phyloP scores from a whole-genome alignment of 2,888 invertebrate genomes.

The Tuberolachnus salignus region DNA sequence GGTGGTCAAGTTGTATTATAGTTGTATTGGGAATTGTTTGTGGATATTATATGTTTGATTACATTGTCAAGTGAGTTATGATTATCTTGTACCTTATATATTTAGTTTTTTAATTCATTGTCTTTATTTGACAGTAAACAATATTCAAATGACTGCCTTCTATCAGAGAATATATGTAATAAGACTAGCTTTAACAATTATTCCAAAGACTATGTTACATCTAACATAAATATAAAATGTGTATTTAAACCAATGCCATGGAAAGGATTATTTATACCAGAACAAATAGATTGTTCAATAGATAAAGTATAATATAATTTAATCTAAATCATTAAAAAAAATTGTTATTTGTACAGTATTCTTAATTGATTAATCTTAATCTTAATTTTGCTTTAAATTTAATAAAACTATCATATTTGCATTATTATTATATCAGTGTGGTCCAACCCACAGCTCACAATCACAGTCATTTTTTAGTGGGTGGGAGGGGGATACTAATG shows the following conservation, averaged over 20 bases:
- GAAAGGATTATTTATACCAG: constrained; percentile 72
- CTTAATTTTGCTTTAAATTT: not conserved
- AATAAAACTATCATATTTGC: not conserved
- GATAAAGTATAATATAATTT: constrained; percentile 69
- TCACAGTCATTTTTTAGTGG: too few relatives aligned
- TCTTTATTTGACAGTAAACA: constrained; percentile 37
- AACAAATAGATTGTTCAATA: constrained; percentile 75
- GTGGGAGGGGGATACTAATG: too few relatives aligned
- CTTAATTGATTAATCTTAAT: too few relatives aligned
- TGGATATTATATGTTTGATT: constrained; percentile 63
- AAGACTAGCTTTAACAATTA: not conserved
- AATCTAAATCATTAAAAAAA: constrained; percentile 5
- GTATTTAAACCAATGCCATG: constrained; percentile 67
- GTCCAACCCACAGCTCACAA: too few relatives aligned
- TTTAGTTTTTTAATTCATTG: not conserved
- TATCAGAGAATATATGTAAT: not conserved
- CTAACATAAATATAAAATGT: constrained; percentile 26
- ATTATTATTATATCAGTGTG: too few relatives aligned
- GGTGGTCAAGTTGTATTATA: constrained; percentile 62
- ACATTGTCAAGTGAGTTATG: constrained; percentile 62
- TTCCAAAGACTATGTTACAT: constrained; percentile 18
- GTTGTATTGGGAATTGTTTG: constrained; percentile 62
- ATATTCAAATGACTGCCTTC: not conserved
- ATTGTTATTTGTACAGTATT: constrained; percentile 17
- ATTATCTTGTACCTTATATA: not conserved